Evolutionary conservation across 2,797 vertebrate genomes (phyloP).

Genomic region (Anguilla pacifica): DNA sequence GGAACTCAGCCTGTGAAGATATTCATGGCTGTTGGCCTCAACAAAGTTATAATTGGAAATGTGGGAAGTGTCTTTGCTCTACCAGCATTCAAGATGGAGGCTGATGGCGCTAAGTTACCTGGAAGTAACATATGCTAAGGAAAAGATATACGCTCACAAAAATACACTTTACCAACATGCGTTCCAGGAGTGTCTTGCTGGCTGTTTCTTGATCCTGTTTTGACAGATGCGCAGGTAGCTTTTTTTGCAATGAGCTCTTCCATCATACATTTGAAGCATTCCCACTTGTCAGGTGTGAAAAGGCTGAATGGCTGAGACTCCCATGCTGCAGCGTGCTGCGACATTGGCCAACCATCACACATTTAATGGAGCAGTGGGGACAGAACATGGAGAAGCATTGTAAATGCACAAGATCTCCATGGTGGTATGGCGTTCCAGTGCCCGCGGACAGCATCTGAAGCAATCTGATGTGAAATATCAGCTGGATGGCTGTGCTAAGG

Average conservation of each 20-base stretch:
- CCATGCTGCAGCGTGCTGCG: background rate
- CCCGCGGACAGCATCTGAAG: background rate
- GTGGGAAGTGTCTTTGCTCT: slow-evolving; percentile 25
- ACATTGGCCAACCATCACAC: background rate
- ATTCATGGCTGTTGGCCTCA: slow-evolving; percentile 17
- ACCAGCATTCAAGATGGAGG: slow-evolving; percentile 50
- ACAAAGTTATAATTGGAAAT: background rate
- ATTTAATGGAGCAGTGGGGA: background rate
- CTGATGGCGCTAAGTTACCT: slow-evolving; percentile 58
- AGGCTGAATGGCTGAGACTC: background rate
- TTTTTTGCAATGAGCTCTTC: background rate
- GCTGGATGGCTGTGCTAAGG: background rate
- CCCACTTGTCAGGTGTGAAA: background rate
- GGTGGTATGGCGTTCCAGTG: background rate
- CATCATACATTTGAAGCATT: background rate
- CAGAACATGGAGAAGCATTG: background rate
- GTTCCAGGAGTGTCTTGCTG: background rate
- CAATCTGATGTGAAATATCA: background rate
- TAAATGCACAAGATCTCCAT: background rate
- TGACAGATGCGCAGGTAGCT: background rate
- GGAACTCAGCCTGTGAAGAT: slow-evolving; percentile 22
- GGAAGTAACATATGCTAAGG: slow-evolving; percentile 67
- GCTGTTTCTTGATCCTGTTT: background rate
- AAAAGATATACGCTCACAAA: slow-evolving; percentile 60
- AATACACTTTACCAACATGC: background rate